Conservation (phyloP, 2,113 vertebrate species). For the Columba janthina region DNA sequence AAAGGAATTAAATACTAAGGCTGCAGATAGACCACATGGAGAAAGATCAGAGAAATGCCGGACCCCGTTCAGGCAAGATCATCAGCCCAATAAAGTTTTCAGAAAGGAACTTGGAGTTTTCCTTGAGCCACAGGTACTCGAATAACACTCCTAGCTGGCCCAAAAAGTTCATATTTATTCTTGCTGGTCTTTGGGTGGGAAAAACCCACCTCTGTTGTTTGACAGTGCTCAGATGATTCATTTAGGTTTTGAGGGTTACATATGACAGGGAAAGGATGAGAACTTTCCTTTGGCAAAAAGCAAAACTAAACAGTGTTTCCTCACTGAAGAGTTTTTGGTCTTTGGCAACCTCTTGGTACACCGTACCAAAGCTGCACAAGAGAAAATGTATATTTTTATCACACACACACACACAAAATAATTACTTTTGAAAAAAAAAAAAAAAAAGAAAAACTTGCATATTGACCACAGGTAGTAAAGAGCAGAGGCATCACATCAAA, state of each 20-base stretch:
- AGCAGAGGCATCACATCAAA: background rate
- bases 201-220: background rate
- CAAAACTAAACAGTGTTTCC: background rate
- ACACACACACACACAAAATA: background rate
- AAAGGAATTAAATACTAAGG: background rate
- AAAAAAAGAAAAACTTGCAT: too few relatives aligned
- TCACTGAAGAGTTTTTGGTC: background rate
- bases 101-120: background rate
- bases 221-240: background rate
- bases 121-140: background rate
- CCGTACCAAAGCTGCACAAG: background rate
- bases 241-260: background rate
- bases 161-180: background rate
- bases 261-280: background rate
- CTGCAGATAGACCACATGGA: background rate
- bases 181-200: background rate
- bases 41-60: background rate
- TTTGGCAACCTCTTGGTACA: background rate
- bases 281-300: background rate
- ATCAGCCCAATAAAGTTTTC: background rate
- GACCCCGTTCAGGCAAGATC: background rate
- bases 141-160: background rate
- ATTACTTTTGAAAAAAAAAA: background rate
- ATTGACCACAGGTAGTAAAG: background rate
- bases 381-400: background rate